Base-by-base conservation (phyloP, 2,113 vertebrate genomes). In the Benitochromis conjunctus region DNA sequence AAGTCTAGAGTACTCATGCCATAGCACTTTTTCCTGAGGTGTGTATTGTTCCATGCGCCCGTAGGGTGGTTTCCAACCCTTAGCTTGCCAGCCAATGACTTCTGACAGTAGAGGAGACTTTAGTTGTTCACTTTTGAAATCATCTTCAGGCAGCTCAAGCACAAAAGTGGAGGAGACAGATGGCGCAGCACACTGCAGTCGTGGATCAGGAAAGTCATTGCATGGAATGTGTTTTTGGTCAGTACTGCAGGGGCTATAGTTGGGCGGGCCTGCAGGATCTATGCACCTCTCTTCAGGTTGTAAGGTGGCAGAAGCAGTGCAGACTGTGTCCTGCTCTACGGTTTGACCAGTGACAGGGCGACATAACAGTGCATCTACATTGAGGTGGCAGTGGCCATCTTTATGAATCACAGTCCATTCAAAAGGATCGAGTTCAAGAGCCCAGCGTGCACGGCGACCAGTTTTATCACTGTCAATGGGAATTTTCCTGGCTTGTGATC, bases 401-500 rank as follows among this genome's bases (percentile, higher is more conserved):
- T 29, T 83, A 53, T 82, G 48, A 48, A 60, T 13, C 6, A 81
- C 64, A 60, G 43, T 76, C 31, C 79, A 86, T 3, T 62, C 53
- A 76, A 29, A 74, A 26, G 62, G 53, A 51, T 81, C 54, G 13
- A 64, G 16, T 54, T 77, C 55, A 77, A 82, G 66, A 16, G 80
- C 56, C 69, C 85, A 79, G 1, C 7, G 1, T 5, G 36, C 71
- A 55, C 29, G 34, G 8, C 8, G 12, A 9, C 79, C 80, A 31
- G 80, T 87, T 21, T 36, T 60, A 41, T 69, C 85, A 84, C 12
- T 85, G 54, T 87, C 80, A 38, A 53, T 53, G 34, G 71, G 62
- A 14, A 89, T 82, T n/a, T 83, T 86, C 6, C 78, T 46, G 83
- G 83, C 14, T 88, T 84, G 26, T 92, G 88, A 43, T 91, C 89